Evolutionary conservation across 2,888 invertebrate genomes (phyloP), one percentile per base, ranked within the genome.

Genomic region (Micropterix aruncella): DNA sequence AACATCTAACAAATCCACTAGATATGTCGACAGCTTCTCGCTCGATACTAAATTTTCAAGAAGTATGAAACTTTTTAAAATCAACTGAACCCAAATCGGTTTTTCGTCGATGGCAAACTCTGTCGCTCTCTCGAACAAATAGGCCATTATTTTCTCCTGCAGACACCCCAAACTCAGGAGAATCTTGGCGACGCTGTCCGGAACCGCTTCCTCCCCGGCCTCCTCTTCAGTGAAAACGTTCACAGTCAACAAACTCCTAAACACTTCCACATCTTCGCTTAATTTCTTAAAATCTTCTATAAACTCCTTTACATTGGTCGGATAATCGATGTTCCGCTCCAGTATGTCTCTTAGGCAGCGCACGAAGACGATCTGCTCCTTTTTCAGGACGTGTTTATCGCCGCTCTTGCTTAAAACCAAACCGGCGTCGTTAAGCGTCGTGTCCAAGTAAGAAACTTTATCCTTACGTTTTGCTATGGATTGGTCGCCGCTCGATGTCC

Each of bases 61-160:
- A 49, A 79, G 78, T 16, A 79, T 75, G 47, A 87, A 67, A 48
- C 82, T 79, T 51, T 77, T 77, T 17, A 88, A 54, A 51, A 85
- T 67, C 55, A 79, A 62, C 42, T 75, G 70, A 37, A 83, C 66
- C 66, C 65, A 63, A 54, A 71, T 57, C 50, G 63, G 66, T 63
- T 60, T 61, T 43, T 65, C 69, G 46, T 74, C 70, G 18, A 68
- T 62, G 2, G 75, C 71, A 46, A 72, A 61, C 51, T 73, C 71
- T 38, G 75, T 74, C 18, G 80, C 73, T 60, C 75, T 76, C 47
- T 77, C 74, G 48, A 83, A 62, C 16, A 83, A 58, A 46, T 74
- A 70, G 42, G 78, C 74, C 5, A 77, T 65, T 2, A 81, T 58
- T 48, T 73, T 70, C 41, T 68, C 66, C 55, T 83, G 82, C 18